A percentile compares a stretch with the other conserved stretches of the same genome.
These are phyloP conservation scores for Sinocyclocheilus rhinocerous DNA, from an alignment of 2,113 vertebrate genomes.

Conservation along the genomic window DNA sequence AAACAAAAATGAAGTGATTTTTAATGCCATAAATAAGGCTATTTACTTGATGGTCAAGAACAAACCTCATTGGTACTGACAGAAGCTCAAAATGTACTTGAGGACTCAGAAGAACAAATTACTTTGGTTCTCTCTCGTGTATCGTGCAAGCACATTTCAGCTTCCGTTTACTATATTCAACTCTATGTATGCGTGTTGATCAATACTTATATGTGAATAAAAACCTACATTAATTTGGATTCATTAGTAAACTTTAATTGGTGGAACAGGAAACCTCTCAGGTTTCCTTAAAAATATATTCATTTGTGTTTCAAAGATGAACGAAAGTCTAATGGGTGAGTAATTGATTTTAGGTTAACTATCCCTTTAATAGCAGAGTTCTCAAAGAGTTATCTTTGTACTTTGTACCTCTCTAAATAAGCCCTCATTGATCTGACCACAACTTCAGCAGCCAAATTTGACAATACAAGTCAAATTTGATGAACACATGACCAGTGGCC, in stretches of 20 bases:
- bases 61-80: neutral
- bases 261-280: neutral
- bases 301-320: neutral
- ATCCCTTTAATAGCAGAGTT: neutral
- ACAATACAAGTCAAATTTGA: neutral
- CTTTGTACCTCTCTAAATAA: neutral
- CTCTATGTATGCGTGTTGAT: neutral
- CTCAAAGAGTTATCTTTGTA: too few relatives aligned
- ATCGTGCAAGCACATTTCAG: neutral
- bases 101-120: neutral
- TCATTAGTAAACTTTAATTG: neutral
- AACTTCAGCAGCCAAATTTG: neutral
- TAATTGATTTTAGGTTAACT: neutral
- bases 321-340: neutral
- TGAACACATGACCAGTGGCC: conserved; percentile 15
- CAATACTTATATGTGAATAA: neutral
- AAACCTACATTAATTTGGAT: neutral
- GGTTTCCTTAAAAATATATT: neutral
- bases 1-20: neutral
- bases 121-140: neutral
- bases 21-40: neutral
- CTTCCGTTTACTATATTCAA: too few relatives aligned
- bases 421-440: neutral
- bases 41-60: neutral
- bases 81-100: neutral